Evolutionary conservation across 2,797 vertebrate species (phyloP).

Genomic region (Typhlichthys eigenmanni): DNA sequence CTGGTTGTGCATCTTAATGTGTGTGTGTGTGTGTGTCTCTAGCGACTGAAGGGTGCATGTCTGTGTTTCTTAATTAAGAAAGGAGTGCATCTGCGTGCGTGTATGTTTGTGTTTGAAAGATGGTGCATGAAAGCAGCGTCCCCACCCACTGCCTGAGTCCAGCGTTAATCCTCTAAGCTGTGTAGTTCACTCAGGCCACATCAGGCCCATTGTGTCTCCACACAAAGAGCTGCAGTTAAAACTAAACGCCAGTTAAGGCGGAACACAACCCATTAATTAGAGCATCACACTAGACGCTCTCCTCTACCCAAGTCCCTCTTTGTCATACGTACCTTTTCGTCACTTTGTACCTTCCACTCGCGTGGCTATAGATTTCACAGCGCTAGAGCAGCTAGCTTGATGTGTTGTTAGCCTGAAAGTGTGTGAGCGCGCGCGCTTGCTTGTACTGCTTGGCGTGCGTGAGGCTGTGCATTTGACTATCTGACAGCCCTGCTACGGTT

Average conservation of each 20-base stretch:
- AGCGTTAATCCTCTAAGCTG: slow-evolving; percentile 72
- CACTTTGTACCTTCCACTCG: slow-evolving; percentile 32
- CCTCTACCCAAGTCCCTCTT: slow-evolving; percentile 1
- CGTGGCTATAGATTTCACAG: not conserved
- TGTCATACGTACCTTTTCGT: slow-evolving; percentile 18
- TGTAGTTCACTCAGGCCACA: slow-evolving; percentile 72
- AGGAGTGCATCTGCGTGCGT: slow-evolving; percentile 19
- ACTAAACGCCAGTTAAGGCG: slow-evolving; percentile 67
- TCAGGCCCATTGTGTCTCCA: slow-evolving; percentile 70
- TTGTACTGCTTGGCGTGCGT: slow-evolving; percentile 15
- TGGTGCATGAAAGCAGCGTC: slow-evolving; percentile 35
- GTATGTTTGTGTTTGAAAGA: slow-evolving; percentile 25
- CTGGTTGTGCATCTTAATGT: slow-evolving; percentile 41
- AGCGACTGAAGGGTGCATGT: slow-evolving; percentile 15
- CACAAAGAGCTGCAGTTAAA: slow-evolving; percentile 68
- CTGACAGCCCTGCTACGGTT: slow-evolving; percentile 72
- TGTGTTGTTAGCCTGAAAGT: slow-evolving; percentile 1
- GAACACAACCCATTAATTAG: slow-evolving; percentile 68
- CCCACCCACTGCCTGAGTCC: slow-evolving; percentile 56
- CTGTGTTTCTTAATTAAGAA: slow-evolving; percentile 8
- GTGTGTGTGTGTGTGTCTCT: slow-evolving; percentile 35
- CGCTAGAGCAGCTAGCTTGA: slow-evolving; percentile 12
- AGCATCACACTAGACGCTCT: slow-evolving; percentile 48
- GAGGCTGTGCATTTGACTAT: slow-evolving; percentile 54
- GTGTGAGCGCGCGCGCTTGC: slow-evolving; percentile 13